A percentile compares a stretch with the other conserved stretches of the same genome.
Conservation (phyloP, 1,140 invertebrate species). For the Argopecten irradians region DNA sequence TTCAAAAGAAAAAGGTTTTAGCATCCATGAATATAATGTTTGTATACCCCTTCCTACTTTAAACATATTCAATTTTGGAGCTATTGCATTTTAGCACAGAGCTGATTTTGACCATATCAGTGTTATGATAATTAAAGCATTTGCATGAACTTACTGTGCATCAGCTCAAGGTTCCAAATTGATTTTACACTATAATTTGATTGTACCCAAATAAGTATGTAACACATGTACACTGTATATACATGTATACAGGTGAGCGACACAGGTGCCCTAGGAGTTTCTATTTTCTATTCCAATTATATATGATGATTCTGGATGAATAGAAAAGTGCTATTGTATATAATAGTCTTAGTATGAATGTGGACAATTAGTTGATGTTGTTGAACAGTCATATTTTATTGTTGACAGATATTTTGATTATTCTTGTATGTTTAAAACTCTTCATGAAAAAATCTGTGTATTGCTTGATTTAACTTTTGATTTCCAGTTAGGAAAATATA, state of each 20-base stretch:
- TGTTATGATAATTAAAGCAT: too few relatives aligned
- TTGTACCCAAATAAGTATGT: too few relatives aligned
- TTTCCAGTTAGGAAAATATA: neutral
- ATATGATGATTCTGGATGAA: neutral
- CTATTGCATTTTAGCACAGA: too few relatives aligned
- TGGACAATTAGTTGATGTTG: slow-evolving; percentile 22
- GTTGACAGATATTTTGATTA: slow-evolving; percentile 4
- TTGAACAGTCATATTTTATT: slow-evolving; percentile 23
- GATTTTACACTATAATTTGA: too few relatives aligned
- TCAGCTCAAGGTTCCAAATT: too few relatives aligned
- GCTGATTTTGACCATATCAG: too few relatives aligned
- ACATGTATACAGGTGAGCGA: neutral
- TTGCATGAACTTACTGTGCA: too few relatives aligned
- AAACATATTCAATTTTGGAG: too few relatives aligned
- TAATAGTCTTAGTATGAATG: slow-evolving; percentile 18
- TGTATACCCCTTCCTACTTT: too few relatives aligned
- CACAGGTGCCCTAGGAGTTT: neutral
- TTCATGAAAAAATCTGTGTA: slow-evolving; percentile 5
- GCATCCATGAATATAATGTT: too few relatives aligned
- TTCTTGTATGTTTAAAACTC: slow-evolving; percentile 4
- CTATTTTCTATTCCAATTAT: neutral
- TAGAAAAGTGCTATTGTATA: neutral
- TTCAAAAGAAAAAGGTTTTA: too few relatives aligned
- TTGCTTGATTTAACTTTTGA: neutral
- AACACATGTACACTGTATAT: too few relatives aligned